Evolutionary conservation across 1,140 invertebrate species (phyloP), one percentile per base, ranked within the genome.

Genomic region (Atopsyche davidsoni): DNA sequence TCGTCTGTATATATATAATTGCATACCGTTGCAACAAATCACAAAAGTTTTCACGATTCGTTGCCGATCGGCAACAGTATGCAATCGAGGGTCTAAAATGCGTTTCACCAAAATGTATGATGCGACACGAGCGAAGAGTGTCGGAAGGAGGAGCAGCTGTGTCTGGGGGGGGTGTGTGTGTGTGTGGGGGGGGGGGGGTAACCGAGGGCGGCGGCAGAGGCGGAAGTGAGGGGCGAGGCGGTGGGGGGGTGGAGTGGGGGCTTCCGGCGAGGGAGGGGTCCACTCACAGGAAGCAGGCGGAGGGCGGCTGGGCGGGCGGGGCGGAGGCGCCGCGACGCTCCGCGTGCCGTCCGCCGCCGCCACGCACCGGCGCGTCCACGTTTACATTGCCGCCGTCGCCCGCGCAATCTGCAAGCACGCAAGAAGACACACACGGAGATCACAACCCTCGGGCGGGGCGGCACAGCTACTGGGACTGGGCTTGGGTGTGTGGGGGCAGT

Each of bases 381-480:
- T 73, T 73, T 73, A 73, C 71, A 73, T 73, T 73, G 70, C 72
- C 70, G 68, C 70, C 68, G 63, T 70, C 69, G 52, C 53, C 44
- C 35, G 42, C 55, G 42, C 66, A 60, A 70, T 74, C 71, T 74
- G 71, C 35, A 69, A 72, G 65, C 46, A 53, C 45, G 53, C 45
- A 53, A 34, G n/a, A n/a, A n/a, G n/a, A n/a, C n/a, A n/a, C n/a
- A n/a, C n/a, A n/a, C n/a, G n/a, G n/a, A n/a, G n/a, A n/a, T n/a
- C n/a, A n/a, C n/a, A n/a, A n/a, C n/a, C n/a, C n/a, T n/a, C n/a
- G n/a, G n/a, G n/a, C n/a, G n/a, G n/a, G n/a, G n/a, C n/a, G n/a
- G n/a, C n/a, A n/a, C n/a, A n/a, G n/a, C n/a, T n/a, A n/a, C n/a
- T n/a, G n/a, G n/a, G n/a, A n/a, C n/a, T n/a, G n/a, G n/a, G n/a